A percentile compares a stretch with the other conserved stretches of the same genome.
Conservation (phyloP, 2,888 invertebrate genomes). For the Dioctria linearis region DNA sequence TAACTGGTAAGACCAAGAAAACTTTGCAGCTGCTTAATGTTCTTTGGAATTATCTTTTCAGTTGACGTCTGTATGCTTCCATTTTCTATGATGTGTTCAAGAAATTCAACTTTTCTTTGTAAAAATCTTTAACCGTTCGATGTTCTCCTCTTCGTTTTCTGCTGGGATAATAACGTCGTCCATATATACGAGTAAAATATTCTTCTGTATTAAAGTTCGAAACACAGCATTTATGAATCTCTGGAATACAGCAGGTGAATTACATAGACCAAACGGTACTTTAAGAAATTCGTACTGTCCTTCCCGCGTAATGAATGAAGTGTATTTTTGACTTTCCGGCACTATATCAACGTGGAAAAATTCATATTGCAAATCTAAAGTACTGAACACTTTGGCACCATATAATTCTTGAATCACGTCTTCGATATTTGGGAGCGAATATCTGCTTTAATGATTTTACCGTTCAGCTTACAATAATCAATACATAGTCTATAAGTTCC, state of each 20-base stretch:
- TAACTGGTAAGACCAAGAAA: conserved; percentile 54
- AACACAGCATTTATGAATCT: too few relatives aligned
- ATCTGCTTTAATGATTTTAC: background rate
- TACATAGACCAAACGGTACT: too few relatives aligned
- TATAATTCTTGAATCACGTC: conserved; percentile 1
- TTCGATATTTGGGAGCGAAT: background rate
- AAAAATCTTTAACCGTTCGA: conserved; percentile 49
- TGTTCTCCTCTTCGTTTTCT: conserved; percentile 14
- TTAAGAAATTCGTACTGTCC: too few relatives aligned
- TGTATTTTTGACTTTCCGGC: too few relatives aligned
- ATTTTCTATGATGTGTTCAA: conserved; percentile 52
- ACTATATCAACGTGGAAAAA: conserved; percentile 5
- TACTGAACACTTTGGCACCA: background rate
- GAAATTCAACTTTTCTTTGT: conserved; percentile 52
- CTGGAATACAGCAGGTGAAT: too few relatives aligned
- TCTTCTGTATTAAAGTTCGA: too few relatives aligned
- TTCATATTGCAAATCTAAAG: background rate
- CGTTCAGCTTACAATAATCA: conserved; percentile 5
- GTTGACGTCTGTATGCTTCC: conserved; percentile 46
- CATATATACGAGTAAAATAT: too few relatives aligned
- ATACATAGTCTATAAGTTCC: background rate
- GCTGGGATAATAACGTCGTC: conserved; percentile 5
- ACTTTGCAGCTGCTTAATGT: conserved; percentile 52
- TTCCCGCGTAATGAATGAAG: too few relatives aligned
- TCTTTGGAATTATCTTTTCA: conserved; percentile 44